phyloP scores from a whole-genome alignment of 2,113 vertebrate genomes.

The Campylomormyrus tamandua region DNA sequence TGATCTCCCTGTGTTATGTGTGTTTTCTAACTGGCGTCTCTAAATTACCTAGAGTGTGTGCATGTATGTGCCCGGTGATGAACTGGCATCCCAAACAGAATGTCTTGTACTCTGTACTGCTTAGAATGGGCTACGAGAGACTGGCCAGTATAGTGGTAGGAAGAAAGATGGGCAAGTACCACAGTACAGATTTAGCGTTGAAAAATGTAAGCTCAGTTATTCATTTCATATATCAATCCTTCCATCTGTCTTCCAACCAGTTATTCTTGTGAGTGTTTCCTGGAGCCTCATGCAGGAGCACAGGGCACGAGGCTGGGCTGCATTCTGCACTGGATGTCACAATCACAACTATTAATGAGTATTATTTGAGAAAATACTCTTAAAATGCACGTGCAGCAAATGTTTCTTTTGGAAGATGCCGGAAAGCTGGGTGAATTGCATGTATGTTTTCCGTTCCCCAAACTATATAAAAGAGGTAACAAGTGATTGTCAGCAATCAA shows the following conservation, averaged over 20 bases:
- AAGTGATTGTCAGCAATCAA: background rate
- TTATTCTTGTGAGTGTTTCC: background rate
- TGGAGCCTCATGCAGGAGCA: background rate
- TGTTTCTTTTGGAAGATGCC: background rate
- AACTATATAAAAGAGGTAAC: background rate
- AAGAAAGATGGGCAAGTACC: background rate
- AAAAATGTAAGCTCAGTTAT: background rate
- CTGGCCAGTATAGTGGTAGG: background rate
- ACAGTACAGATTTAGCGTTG: background rate
- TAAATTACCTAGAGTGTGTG: background rate
- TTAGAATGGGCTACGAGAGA: background rate
- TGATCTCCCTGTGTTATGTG: background rate
- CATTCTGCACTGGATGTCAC: background rate
- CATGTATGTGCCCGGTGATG: background rate
- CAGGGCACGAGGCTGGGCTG: background rate
- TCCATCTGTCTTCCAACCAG: background rate
- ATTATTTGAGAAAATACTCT: background rate
- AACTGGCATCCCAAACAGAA: background rate
- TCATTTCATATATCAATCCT: background rate
- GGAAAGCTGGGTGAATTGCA: background rate
- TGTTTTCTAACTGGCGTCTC: background rate
- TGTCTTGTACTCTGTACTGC: background rate
- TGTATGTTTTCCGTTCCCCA: background rate
- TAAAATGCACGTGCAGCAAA: background rate
- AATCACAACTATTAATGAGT: background rate